These are phyloP conservation scores for Luperina nickerlii DNA, from an alignment of 2,888 invertebrate genomes.

Conservation along the genomic window DNA sequence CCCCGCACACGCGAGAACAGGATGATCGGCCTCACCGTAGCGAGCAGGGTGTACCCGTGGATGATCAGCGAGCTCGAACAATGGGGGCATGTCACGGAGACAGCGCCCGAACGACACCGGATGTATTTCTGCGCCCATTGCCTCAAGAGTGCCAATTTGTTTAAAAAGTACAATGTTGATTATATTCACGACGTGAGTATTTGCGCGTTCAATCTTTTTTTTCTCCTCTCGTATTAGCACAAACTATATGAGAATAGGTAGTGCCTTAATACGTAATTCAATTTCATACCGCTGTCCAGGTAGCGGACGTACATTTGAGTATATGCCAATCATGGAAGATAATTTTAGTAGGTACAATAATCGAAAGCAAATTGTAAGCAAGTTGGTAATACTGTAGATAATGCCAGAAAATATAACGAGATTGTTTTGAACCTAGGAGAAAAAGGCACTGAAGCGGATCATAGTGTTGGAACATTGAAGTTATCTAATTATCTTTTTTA, in stretches of 20 bases:
- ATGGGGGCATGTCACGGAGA: constrained; percentile 85
- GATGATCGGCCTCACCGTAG: constrained; percentile 87
- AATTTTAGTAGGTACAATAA: not conserved
- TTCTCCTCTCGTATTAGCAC: not conserved
- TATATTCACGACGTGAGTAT: constrained; percentile 89
- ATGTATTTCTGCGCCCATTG: constrained; percentile 89
- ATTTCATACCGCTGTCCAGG: not conserved
- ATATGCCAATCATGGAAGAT: not conserved
- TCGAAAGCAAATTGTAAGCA: not conserved
- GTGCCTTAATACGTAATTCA: not conserved
- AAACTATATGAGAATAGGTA: not conserved
- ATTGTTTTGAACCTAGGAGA: not conserved
- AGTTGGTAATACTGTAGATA: not conserved
- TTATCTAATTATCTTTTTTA: not conserved
- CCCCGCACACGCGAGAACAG: constrained; percentile 79
- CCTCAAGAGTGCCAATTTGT: constrained; percentile 84
- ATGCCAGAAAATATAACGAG: not conserved
- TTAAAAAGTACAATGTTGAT: constrained; percentile 81
- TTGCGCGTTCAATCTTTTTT: not conserved
- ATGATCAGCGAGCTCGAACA: constrained; percentile 87
- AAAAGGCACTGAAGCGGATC: not conserved
- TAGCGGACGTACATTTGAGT: not conserved
- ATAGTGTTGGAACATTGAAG: not conserved
- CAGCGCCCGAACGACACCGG: constrained; percentile 81
- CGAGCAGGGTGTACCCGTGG: constrained; percentile 87